Evolutionary conservation across 2,888 invertebrate species (phyloP), one percentile per base, ranked within the genome.

Genomic region (Caenorhabditis auriculariae): DNA sequence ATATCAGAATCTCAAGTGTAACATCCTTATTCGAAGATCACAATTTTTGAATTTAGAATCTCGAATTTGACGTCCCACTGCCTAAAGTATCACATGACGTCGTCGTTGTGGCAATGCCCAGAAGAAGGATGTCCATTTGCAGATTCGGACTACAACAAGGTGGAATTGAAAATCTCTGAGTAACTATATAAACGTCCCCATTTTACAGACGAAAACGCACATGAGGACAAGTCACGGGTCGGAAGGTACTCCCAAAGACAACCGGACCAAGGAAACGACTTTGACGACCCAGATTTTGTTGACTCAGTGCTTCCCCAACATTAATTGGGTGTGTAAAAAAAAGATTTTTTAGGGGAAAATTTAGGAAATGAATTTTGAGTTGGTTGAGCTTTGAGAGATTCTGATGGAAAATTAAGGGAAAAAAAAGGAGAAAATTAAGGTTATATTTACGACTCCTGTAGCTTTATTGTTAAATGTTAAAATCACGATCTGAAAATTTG

Each of bases 91-190:
- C 55, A 55, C 44, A 50, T 49, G 35, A 26, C 49, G 9, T 27
- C 50, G 21, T 27, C 49, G 17, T 41, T 55, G 4, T 55, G 55
- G 55, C 23, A 42, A 45, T 55, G 55, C 44, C 49, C 55, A 4
- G 7, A 27, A 1, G 12, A 41, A 2, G 42, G 26, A 15, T 55
- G 55, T 37, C 29, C 37, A 17, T 55, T 50, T 23, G 43, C 42
- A 21, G 49, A 55, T 42, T 42, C 55, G 23, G 55, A 55, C 32
- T 44, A 45, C 24, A 50, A 50, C 17, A 48, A n/a, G n/a, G n/a
- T n/a, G n/a, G n/a, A n/a, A n/a, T n/a, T n/a, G n/a, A n/a, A n/a
- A n/a, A n/a, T n/a, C n/a, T n/a, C n/a, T n/a, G 44, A 50, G 55
- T 55, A 9, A 28, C 28, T 15, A 23, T 17, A 15, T 19, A 17